Conservation (phyloP, 2,888 invertebrate genomes). For the Nasonia oneida region DNA sequence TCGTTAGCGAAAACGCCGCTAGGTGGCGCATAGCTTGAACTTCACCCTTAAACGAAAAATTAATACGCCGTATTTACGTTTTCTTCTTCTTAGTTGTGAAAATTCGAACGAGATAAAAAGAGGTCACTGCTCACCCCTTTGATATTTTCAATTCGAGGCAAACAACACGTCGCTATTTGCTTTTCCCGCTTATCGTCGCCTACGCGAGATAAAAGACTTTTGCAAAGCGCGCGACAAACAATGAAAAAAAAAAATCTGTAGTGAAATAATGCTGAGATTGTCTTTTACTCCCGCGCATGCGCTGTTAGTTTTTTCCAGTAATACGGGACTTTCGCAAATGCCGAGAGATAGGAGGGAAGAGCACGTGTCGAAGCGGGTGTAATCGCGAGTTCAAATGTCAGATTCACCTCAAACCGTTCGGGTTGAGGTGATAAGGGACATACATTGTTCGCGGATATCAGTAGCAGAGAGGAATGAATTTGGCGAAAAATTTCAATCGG, state of each 20-base stretch:
- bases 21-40: neutral
- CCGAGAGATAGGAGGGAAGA: neutral
- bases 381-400: conserved; percentile 43
- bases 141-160: neutral
- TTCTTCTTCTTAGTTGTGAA: no score
- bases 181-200: neutral
- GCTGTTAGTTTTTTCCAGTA: no score
- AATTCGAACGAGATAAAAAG: no score
- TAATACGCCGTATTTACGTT: no score
- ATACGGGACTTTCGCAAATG: neutral
- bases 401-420: conserved; percentile 26
- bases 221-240: neutral
- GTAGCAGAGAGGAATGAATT: neutral
- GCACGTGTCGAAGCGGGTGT: conserved; percentile 15
- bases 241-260: neutral
- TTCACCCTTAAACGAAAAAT: neutral
- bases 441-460: neutral
- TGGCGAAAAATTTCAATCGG: neutral
- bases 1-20: neutral
- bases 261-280: neutral
- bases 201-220: neutral
- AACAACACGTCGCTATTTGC: neutral
- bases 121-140: no score
- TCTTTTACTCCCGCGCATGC: neutral
- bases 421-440: neutral